These are phyloP conservation scores for Torymus auratus DNA, from an alignment of 2,888 invertebrate species.

Conservation along the genomic window DNA sequence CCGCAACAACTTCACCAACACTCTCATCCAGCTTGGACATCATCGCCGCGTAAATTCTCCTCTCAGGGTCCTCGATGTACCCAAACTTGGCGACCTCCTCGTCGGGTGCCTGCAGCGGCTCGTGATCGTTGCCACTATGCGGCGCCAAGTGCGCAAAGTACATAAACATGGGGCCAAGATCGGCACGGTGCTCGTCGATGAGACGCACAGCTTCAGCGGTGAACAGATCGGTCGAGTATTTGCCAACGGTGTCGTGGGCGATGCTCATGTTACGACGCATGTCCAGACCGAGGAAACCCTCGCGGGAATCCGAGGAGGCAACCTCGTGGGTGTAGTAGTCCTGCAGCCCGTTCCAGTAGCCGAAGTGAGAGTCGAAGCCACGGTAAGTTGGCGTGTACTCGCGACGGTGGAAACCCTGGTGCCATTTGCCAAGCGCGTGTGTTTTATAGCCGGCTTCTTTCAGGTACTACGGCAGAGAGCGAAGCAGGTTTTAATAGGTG, in stretches of 20 bases:
- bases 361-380: conserved; percentile 89
- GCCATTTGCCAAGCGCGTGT: conserved; percentile 94
- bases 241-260: conserved; percentile 79
- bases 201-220: conserved; percentile 82
- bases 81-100: conserved; percentile 83
- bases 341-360: conserved; percentile 86
- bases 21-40: conserved; percentile 90
- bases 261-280: conserved; percentile 80
- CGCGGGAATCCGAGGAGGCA: conserved; percentile 43
- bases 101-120: conserved; percentile 85
- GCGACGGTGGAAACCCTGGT: conserved; percentile 86
- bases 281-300: conserved; percentile 79
- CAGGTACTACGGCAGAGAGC: conserved; percentile 52
- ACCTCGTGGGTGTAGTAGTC: conserved; percentile 85
- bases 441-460: conserved; percentile 83
- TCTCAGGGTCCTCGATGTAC: conserved; percentile 82
- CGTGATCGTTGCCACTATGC: conserved; percentile 82
- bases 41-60: conserved; percentile 89
- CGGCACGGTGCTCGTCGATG: conserved; percentile 77
- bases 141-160: conserved; percentile 84
- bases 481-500: no score
- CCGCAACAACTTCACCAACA: conserved; percentile 85
- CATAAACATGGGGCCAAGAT: conserved; percentile 81
- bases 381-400: conserved; percentile 85
- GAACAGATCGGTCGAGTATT: conserved; percentile 83